Conservation (phyloP, 2,113 vertebrate genomes). For the Neomonachus schauinslandi region DNA sequence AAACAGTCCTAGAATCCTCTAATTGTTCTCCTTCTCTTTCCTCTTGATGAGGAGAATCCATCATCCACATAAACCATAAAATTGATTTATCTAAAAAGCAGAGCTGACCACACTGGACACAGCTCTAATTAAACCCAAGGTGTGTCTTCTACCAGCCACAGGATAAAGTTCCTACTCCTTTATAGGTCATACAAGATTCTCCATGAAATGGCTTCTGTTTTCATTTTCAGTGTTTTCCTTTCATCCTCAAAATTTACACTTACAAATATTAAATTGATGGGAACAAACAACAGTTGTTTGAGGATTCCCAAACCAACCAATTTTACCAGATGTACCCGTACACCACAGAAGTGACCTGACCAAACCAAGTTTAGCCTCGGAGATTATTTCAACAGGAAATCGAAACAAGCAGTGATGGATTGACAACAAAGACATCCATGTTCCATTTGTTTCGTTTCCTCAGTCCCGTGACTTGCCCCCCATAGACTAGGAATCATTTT, state of each 20-base stretch:
- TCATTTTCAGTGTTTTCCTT: conserved; percentile 16
- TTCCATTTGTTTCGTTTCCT: neutral
- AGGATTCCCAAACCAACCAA: neutral
- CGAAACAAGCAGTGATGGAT: neutral
- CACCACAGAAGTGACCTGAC: neutral
- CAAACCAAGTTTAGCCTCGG: neutral
- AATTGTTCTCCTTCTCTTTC: neutral
- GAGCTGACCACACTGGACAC: neutral
- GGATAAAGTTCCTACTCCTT: neutral
- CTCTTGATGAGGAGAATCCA: neutral
- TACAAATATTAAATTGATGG: neutral
- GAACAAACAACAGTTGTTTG: neutral
- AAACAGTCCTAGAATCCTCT: neutral
- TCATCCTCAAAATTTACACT: neutral
- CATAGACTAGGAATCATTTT: neutral
- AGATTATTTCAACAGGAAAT: conserved; percentile 32
- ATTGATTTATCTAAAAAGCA: neutral
- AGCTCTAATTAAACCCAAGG: neutral
- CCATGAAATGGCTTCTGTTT: neutral
- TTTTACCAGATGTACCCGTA: neutral
- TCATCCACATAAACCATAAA: neutral
- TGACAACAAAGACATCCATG: neutral
- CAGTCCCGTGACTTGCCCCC: neutral
- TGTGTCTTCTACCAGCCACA: neutral
- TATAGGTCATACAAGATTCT: neutral